These are phyloP conservation scores for Chauna torquata DNA, from an alignment of 2,113 vertebrate genomes.

Conservation along the genomic window DNA sequence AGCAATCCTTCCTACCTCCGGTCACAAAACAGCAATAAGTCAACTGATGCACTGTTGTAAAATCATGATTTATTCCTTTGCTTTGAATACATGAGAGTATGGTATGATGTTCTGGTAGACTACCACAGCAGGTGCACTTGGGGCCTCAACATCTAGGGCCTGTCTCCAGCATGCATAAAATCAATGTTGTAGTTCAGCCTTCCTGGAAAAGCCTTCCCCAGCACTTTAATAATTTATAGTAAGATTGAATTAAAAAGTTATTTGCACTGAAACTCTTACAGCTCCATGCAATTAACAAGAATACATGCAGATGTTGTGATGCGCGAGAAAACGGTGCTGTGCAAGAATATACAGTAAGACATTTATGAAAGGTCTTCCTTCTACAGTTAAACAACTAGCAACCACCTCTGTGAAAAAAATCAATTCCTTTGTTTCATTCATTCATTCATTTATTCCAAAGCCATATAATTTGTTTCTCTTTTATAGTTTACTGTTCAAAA, in stretches of 20 bases:
- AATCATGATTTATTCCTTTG: constrained; percentile 96
- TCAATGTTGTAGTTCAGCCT: constrained; percentile 23
- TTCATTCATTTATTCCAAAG: not conserved
- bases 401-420: not conserved
- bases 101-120: constrained; percentile 81
- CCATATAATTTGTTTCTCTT: constrained; percentile 6
- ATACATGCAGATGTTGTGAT: not conserved
- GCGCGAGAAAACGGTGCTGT: not conserved
- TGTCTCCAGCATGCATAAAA: constrained; percentile 79
- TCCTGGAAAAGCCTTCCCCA: not conserved
- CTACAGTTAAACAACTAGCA: not conserved
- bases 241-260: constrained; percentile 12
- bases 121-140: constrained; percentile 83
- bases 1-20: constrained; percentile 84
- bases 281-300: not conserved
- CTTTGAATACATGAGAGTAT: constrained; percentile 82
- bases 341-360: not conserved
- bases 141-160: constrained; percentile 74
- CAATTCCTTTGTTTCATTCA: constrained; percentile 32
- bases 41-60: constrained; percentile 91
- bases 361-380: constrained; percentile 11
- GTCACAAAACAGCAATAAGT: constrained; percentile 94
- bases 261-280: not conserved
- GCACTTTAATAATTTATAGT: constrained; percentile 3
- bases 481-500: constrained; percentile 8